These are phyloP conservation scores for Ophthalmolycus amberensis DNA, from an alignment of 2,113 vertebrate genomes.

Conservation along the genomic window DNA sequence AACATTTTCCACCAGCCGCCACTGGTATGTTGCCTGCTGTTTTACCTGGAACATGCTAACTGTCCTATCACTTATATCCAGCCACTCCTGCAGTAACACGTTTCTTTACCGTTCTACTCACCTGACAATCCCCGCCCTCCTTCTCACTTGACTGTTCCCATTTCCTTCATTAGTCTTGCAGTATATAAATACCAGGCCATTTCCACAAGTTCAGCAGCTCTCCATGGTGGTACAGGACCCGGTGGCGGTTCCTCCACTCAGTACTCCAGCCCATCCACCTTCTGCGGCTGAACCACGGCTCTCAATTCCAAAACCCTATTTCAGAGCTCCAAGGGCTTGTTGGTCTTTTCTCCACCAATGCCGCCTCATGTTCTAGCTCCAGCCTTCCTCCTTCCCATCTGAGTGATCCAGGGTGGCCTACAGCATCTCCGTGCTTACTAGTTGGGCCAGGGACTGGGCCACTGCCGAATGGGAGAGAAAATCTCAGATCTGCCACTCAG, in stretches of 20 bases:
- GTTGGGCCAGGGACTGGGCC: background rate
- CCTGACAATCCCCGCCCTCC: too few species aligned
- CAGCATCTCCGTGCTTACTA: background rate
- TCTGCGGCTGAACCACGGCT: background rate
- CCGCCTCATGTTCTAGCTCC: background rate
- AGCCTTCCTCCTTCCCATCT: background rate
- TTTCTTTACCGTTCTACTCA: too few species aligned
- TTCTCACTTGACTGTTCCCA: too few species aligned
- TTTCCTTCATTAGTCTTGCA: too few species aligned
- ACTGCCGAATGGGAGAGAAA: background rate
- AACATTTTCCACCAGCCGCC: too few species aligned
- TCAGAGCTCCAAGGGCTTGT: background rate
- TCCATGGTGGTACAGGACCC: background rate
- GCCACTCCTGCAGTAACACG: too few species aligned
- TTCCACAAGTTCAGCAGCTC: background rate
- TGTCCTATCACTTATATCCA: too few species aligned
- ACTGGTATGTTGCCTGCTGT: too few species aligned
- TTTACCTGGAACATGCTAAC: too few species aligned
- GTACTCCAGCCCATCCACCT: too few species aligned
- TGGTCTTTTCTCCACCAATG: background rate
- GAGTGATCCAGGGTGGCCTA: background rate
- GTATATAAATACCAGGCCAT: background rate
- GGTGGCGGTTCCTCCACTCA: too few species aligned
- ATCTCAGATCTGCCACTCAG: background rate
- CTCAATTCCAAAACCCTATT: background rate